Percentiles rank a stretch among this genome's conserved stretches.
phyloP scores from a whole-genome alignment of 2,113 vertebrate genomes.

The Microcebus murinus region DNA sequence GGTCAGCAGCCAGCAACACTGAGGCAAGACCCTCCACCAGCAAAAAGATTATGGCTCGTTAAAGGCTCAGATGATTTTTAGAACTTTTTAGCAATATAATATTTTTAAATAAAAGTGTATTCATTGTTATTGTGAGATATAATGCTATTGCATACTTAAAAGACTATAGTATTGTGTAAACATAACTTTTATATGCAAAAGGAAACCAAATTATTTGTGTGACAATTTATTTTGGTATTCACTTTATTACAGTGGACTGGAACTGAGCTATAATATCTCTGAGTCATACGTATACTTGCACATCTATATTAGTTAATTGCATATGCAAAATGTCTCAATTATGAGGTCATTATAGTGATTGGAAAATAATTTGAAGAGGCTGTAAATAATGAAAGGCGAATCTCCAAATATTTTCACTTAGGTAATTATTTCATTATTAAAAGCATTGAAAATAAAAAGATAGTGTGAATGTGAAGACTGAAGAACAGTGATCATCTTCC shows the following conservation, averaged over 20 bases:
- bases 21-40: not conserved
- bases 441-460: not conserved
- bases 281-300: not conserved
- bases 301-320: not conserved
- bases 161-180: not conserved
- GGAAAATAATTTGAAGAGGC: not conserved
- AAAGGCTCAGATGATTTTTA: not conserved
- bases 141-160: not conserved
- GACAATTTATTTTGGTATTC: no score
- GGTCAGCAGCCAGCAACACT: not conserved
- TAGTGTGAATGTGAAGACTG: not conserved
- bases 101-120: not conserved
- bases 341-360: not conserved
- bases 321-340: not conserved
- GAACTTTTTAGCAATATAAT: not conserved
- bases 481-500: not conserved
- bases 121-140: not conserved
- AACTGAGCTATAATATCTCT: no score
- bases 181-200: not conserved
- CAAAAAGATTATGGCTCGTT: not conserved
- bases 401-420: not conserved
- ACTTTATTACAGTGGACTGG: no score
- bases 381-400: not conserved
- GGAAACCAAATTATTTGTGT: not conserved
- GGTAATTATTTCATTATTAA: not conserved